Base-by-base conservation (phyloP, 2,888 invertebrate genomes). In the Dyspetes luteomarginatus region DNA sequence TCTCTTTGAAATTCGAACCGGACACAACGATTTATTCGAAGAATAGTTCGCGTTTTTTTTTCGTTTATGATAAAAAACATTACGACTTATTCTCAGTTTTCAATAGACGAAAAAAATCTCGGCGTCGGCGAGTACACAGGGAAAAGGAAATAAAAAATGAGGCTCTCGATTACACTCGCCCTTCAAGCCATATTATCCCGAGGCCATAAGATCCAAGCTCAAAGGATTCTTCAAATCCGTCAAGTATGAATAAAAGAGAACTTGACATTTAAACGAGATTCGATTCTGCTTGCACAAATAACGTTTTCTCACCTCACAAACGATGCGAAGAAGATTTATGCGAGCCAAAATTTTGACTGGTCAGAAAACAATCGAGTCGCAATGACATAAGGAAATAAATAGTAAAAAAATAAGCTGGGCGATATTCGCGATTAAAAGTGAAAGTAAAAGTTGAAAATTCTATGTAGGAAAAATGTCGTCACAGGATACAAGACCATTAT, bases 161-260 rank as follows among this genome's bases (percentile, higher is more conserved):
- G 60, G n/a, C 22, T 56, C 41, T 17, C 17, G 50, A 28, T 7
- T 52, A 24, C 28, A 26, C 28, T 15, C 36, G 56, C 41, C 30
- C 50, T 26, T 65, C 48, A 55, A n/a, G n/a, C 72, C 43, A 50
- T 43, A 58, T 72, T 43, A 28, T 45, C 7, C 17, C 26, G 45
- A 56, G 15, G 41, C 48, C 19, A 28, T 41, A 17, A 65, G 58
- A 78, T 58, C 60, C n/a, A 68, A 65, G 60, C 72, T 78, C 65
- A 64, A 78, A 78, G 68, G 73, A 73, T 68, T 68, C 55, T 28
- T 60, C 52, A 43, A 67, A 67, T 72, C 52, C 72, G 17, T 26
- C 43, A 58, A 28, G 26, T 43, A 30, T 22, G 67, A 67, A 52
- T 28, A 24, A 28, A 52, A 30, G 41, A 52, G 36, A 48, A 45